Percentiles rank a stretch among this genome's conserved stretches.
phyloP scores from a whole-genome alignment of 2,888 invertebrate species.

The Caenorhabditis sulstoni region DNA sequence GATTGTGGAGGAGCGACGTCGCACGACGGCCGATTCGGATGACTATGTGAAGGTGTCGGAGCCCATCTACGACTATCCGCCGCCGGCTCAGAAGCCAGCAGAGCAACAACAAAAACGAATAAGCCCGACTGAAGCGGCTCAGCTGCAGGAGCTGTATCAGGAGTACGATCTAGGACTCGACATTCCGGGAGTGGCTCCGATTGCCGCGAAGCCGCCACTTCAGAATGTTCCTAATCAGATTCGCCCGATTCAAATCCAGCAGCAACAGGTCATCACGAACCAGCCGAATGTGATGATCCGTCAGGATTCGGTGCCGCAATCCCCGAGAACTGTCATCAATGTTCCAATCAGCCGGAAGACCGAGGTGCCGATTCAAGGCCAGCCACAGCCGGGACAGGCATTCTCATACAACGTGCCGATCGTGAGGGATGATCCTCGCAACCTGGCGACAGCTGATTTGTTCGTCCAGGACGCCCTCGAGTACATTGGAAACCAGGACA shows the following conservation, averaged over 20 bases:
- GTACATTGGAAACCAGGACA: constrained; percentile 65
- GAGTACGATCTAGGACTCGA: constrained; percentile 70
- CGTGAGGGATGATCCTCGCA: constrained; percentile 64
- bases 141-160: constrained; percentile 64
- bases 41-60: constrained; percentile 70
- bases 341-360: constrained; percentile 47
- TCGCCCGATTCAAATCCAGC: constrained; percentile 3
- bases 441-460: constrained; percentile 72
- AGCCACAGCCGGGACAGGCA: constrained; percentile 18
- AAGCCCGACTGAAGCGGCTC: constrained; percentile 66
- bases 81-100: background rate
- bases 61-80: constrained; percentile 66
- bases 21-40: constrained; percentile 66
- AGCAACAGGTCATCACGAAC: constrained; percentile 10
- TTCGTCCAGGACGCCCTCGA: constrained; percentile 76
- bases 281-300: constrained; percentile 24
- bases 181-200: constrained; percentile 55
- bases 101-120: constrained; percentile 44
- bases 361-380: constrained; percentile 17
- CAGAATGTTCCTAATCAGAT: constrained; percentile 25
- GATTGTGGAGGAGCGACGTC: constrained; percentile 47
- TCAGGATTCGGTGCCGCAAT: constrained; percentile 44
- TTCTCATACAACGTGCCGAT: constrained; percentile 42
- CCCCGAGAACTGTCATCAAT: constrained; percentile 46
- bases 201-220: constrained; percentile 18